Evolutionary conservation across 2,888 invertebrate genomes (phyloP).

Genomic region (Drosophila ustulata): DNA sequence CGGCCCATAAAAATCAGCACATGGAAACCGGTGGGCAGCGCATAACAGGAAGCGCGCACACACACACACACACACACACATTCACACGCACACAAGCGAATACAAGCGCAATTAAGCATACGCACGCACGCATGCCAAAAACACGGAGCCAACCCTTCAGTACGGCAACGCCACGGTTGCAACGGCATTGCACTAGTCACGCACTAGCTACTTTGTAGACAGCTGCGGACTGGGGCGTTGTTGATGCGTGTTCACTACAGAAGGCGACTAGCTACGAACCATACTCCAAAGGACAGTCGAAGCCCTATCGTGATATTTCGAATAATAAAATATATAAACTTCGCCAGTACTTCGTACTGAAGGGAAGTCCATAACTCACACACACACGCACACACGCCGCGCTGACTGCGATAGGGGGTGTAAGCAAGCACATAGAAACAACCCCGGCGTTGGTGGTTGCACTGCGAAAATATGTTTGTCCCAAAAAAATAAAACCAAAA

Average conservation of each 20-base stretch:
- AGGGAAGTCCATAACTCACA: constrained; percentile 9
- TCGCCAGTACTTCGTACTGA: no score
- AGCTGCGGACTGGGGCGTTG: no score
- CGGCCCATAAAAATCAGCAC: constrained; percentile 69
- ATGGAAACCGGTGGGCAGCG: constrained; percentile 59
- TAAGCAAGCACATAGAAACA: constrained; percentile 51
- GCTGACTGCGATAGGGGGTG: constrained; percentile 51
- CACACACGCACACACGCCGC: neutral
- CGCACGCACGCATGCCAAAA: constrained; percentile 57
- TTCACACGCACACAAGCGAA: constrained; percentile 24
- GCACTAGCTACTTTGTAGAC: no score
- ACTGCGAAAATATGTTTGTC: constrained; percentile 52
- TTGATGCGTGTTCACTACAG: no score
- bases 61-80: constrained; percentile 1
- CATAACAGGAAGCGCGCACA: constrained; percentile 55
- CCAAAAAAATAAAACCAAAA: neutral
- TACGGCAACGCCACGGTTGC: no score
- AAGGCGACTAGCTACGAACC: no score
- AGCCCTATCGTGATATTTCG: no score
- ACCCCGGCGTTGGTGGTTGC: constrained; percentile 70
- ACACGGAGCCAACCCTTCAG: constrained; percentile 2
- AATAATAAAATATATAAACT: no score
- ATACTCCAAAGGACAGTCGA: no score
- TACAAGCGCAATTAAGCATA: constrained; percentile 72
- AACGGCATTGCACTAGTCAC: no score